A percentile compares a stretch with the other conserved stretches of the same genome.
Conservation (phyloP, 2,113 vertebrate species). For the Protomyctophum bolini region DNA sequence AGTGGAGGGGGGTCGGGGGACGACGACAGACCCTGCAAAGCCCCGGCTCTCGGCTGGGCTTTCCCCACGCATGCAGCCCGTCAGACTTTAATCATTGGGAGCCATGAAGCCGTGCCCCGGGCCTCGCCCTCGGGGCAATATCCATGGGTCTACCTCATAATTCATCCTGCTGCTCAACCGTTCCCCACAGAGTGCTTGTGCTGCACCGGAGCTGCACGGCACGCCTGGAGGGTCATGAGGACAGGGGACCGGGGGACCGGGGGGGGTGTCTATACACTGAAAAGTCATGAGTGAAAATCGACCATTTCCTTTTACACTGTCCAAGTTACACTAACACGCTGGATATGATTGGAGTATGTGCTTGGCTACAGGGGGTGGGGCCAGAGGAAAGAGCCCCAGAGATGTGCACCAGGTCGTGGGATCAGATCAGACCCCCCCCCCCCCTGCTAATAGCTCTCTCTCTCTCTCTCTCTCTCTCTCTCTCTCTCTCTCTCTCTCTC, state of each 20-base stretch:
- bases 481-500: no score
- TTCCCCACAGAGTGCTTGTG: slow-evolving; percentile 38
- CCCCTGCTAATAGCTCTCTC: slow-evolving; percentile 13
- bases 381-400: slow-evolving; percentile 38
- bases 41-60: slow-evolving; percentile 65
- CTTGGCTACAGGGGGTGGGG: slow-evolving; percentile 6
- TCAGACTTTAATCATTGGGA: slow-evolving; percentile 75
- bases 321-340: no score
- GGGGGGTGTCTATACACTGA: no score
- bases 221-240: no score
- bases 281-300: no score
- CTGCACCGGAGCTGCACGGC: slow-evolving; percentile 1
- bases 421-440: slow-evolving; percentile 29
- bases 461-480: slow-evolving; percentile 1
- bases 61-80: slow-evolving; percentile 33
- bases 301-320: no score
- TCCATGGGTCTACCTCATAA: slow-evolving; percentile 68
- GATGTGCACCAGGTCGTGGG: slow-evolving; percentile 33
- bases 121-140: slow-evolving; percentile 65
- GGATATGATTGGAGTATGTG: no score
- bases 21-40: slow-evolving; percentile 39
- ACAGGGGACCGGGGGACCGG: no score
- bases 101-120: slow-evolving; percentile 66
- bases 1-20: neutral
- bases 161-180: slow-evolving; percentile 61